These are phyloP conservation scores for Scotopteryx bipunctaria DNA, from an alignment of 2,888 invertebrate species.

Conservation along the genomic window DNA sequence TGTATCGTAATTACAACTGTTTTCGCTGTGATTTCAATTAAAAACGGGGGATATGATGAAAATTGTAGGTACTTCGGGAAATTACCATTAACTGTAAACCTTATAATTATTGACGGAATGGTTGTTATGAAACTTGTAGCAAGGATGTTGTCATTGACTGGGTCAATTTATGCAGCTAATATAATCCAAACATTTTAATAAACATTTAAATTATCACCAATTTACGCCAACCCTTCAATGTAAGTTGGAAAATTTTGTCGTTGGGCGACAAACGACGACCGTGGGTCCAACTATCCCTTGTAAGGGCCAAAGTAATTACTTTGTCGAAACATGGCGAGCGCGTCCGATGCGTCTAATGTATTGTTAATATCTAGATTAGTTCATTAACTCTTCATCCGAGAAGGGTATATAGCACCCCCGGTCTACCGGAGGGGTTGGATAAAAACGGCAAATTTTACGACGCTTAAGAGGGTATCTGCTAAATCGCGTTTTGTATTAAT, in stretches of 20 bases:
- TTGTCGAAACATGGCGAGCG: slow-evolving; percentile 55
- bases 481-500: slow-evolving; percentile 72
- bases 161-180: slow-evolving; percentile 35
- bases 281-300: slow-evolving; percentile 50
- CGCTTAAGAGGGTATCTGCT: slow-evolving; percentile 63
- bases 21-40: slow-evolving; percentile 36
- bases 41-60: slow-evolving; percentile 27
- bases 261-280: slow-evolving; percentile 40
- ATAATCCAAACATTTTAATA: slow-evolving; percentile 44
- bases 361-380: slow-evolving; percentile 83
- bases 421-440: slow-evolving; percentile 48
- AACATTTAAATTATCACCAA: slow-evolving; percentile 53
- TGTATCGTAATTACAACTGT: slow-evolving; percentile 47
- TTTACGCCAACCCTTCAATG: slow-evolving; percentile 49
- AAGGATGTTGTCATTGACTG: slow-evolving; percentile 13
- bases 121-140: slow-evolving; percentile 2
- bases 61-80: background rate
- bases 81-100: background rate
- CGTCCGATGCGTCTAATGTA: slow-evolving; percentile 80
- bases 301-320: slow-evolving; percentile 59
- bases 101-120: background rate
- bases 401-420: slow-evolving; percentile 44
- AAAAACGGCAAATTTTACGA: slow-evolving; percentile 67
- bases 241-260: slow-evolving; percentile 44
- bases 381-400: slow-evolving; percentile 80